These are phyloP conservation scores for Scomber colias DNA, from an alignment of 2,113 vertebrate genomes.

Conservation along the genomic window DNA sequence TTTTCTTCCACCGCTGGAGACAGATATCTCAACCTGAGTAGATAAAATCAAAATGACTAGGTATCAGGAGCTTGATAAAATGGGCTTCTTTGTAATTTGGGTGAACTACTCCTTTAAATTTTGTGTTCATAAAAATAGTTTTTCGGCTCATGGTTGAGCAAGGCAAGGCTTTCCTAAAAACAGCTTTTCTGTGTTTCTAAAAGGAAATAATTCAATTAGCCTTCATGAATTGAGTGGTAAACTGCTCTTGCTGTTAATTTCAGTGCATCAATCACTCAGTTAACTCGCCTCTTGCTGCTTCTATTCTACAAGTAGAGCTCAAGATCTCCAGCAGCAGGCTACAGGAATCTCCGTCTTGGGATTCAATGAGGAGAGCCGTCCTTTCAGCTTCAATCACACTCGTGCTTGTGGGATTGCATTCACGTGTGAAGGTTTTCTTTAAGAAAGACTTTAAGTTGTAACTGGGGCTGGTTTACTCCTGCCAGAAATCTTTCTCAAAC, in stretches of 20 bases:
- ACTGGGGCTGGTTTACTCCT: conserved; percentile 17
- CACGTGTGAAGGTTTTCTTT: conserved; percentile 61
- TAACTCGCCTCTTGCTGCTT: conserved; percentile 18
- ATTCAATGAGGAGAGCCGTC: conserved; percentile 46
- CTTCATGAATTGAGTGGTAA: background rate
- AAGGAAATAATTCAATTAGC: background rate
- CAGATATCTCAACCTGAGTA: too few relatives aligned
- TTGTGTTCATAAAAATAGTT: too few relatives aligned
- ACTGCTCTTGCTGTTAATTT: conserved; percentile 9
- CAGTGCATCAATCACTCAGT: background rate
- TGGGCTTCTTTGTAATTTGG: too few relatives aligned
- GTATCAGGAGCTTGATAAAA: too few relatives aligned
- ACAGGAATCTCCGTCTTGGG: conserved; percentile 26
- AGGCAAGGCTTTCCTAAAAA: too few relatives aligned
- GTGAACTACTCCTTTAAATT: too few relatives aligned
- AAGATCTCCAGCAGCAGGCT: conserved; percentile 19
- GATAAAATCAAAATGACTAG: too few relatives aligned
- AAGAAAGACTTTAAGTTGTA: conserved; percentile 48
- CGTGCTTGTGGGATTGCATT: conserved; percentile 48
- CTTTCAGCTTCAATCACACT: conserved; percentile 61
- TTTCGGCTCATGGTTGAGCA: too few relatives aligned
- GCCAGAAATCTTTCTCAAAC: conserved; percentile 54
- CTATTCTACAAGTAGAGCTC: conserved; percentile 13
- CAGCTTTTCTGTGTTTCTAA: conserved; percentile 3
- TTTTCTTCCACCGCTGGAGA: too few relatives aligned